Evolutionary conservation across 1,140 invertebrate species (phyloP).

Genomic region (Eufriesea mexicana): DNA sequence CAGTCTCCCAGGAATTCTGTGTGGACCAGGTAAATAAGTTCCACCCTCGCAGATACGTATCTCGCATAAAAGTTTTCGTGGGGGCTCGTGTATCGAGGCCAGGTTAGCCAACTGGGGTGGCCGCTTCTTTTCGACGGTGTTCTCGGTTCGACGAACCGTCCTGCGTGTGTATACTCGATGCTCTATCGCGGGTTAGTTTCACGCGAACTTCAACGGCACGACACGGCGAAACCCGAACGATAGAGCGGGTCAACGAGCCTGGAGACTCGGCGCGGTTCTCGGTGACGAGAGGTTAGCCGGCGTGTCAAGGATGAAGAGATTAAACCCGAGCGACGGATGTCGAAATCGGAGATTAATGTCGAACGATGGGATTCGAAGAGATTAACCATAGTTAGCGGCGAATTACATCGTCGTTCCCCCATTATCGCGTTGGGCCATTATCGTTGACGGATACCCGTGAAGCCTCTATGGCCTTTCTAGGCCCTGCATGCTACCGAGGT

Average conservation of each 20-base stretch:
- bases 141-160: not conserved
- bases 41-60: conserved; percentile 33
- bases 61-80: conserved; percentile 25
- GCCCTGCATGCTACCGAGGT: no score
- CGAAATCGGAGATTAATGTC: conserved; percentile 51
- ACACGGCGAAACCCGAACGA: conserved; percentile 25
- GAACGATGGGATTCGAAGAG: conserved; percentile 9
- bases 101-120: not conserved
- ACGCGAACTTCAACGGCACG: conserved; percentile 34
- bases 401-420: not conserved
- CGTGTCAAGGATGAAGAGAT: conserved; percentile 61
- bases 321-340: conserved; percentile 45
- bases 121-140: not conserved
- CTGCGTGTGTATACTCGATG: not conserved
- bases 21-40: conserved; percentile 39
- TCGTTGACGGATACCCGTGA: no score
- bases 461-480: no score
- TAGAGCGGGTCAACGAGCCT: conserved; percentile 56
- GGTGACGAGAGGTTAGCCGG: conserved; percentile 57
- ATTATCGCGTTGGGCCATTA: no score
- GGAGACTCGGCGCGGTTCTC: conserved; percentile 5
- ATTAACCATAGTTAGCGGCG: not conserved
- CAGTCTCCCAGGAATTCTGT: conserved; percentile 26
- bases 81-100: not conserved
- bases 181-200: not conserved